Evolutionary conservation across 2,888 invertebrate species (phyloP).

Genomic region (Spodoptera picta): DNA sequence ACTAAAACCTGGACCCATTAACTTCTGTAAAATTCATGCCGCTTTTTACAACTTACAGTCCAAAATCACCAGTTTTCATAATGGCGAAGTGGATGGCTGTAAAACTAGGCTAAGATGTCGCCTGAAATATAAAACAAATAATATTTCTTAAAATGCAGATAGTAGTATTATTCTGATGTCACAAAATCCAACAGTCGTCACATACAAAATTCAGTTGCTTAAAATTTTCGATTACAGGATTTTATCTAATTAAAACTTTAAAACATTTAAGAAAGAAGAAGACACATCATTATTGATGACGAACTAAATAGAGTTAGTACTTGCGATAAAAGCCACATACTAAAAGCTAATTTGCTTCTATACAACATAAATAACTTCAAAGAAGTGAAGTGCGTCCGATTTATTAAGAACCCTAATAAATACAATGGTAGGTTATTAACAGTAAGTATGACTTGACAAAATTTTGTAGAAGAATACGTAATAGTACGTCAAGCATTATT

Average conservation of each 20-base stretch:
- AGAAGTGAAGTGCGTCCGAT: conserved; percentile 18
- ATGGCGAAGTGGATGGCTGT: conserved; percentile 16
- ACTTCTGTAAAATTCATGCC: conserved; percentile 54
- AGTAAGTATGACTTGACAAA: conserved; percentile 21
- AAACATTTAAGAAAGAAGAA: too few species aligned
- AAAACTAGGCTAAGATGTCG: too few species aligned
- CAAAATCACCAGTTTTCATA: conserved; percentile 44
- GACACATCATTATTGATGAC: too few species aligned
- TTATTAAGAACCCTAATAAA: conserved; percentile 34
- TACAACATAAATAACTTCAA: conserved; percentile 26
- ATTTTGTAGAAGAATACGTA: conserved; percentile 21
- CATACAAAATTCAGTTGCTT: too few species aligned
- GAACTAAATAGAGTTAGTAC: not conserved
- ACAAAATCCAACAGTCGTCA: too few species aligned
- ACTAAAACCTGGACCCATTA: conserved; percentile 54
- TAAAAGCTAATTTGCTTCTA: not conserved
- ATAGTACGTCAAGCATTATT: conserved; percentile 19
- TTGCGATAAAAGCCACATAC: not conserved
- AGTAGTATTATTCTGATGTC: too few species aligned
- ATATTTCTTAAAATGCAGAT: too few species aligned
- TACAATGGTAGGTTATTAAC: conserved; percentile 11
- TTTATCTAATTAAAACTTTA: too few species aligned
- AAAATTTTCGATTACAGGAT: too few species aligned
- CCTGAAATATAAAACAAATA: too few species aligned
- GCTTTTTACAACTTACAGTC: conserved; percentile 50